These are phyloP conservation scores for Willowsia nigromaculata DNA, from an alignment of 2,888 invertebrate species.

Conservation along the genomic window DNA sequence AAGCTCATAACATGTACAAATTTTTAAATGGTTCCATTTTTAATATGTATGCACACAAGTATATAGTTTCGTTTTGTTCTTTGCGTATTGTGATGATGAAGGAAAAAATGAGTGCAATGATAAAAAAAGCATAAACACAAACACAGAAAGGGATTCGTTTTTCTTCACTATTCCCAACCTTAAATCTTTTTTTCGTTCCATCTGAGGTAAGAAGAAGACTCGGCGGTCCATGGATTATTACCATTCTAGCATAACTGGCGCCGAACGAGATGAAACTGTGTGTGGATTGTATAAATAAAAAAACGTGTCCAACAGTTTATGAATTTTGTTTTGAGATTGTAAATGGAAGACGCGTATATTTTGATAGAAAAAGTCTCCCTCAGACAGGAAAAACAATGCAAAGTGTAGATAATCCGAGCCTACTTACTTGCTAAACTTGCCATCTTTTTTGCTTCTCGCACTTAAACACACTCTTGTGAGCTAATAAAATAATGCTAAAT, in stretches of 20 bases:
- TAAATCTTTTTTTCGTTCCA: conserved; percentile 61
- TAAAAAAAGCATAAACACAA: not conserved
- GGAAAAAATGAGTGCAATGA: not conserved
- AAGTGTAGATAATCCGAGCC: not conserved
- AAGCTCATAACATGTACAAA: conserved; percentile 39
- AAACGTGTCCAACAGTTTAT: conserved; percentile 20
- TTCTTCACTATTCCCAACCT: not conserved
- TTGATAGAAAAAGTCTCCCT: not conserved
- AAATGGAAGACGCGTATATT: conserved; percentile 3
- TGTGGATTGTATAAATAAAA: not conserved
- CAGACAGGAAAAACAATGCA: not conserved
- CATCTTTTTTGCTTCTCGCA: not conserved
- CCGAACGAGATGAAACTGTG: conserved; percentile 32
- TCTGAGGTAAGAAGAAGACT: conserved; percentile 40
- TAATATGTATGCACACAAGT: not conserved
- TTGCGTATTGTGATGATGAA: not conserved
- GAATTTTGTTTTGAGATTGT: conserved; percentile 12
- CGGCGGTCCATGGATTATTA: conserved; percentile 67
- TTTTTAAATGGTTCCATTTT: conserved; percentile 48
- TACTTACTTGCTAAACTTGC: too few species aligned
- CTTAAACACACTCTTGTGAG: not conserved
- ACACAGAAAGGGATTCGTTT: not conserved
- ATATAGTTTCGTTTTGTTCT: not conserved
- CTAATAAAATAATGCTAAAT: conserved; percentile 31
- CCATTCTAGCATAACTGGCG: conserved; percentile 71